Conservation (phyloP, 2,113 vertebrate genomes). For the Chascanopsetta lugubris region DNA sequence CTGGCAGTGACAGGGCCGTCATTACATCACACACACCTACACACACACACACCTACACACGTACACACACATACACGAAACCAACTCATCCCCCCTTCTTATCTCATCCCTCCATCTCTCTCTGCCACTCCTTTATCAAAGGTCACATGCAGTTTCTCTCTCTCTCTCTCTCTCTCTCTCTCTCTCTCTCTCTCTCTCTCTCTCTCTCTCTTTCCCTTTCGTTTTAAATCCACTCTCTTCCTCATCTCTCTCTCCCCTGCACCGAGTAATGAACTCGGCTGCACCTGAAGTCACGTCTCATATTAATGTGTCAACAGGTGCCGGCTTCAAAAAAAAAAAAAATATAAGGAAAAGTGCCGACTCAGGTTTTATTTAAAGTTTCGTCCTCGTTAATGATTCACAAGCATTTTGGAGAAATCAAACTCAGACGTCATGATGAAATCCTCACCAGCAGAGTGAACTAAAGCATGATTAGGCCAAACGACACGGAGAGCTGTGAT, state of each 20-base stretch:
- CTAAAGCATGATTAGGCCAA: neutral
- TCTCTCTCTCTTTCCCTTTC: conserved; percentile 41
- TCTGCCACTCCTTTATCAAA: conserved; percentile 56
- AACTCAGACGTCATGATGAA: conserved; percentile 19
- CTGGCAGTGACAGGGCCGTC: conserved; percentile 65
- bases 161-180: conserved; percentile 43
- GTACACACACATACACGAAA: conserved; percentile 32
- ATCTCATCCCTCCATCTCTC: conserved; percentile 47
- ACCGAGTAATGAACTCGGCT: conserved; percentile 28
- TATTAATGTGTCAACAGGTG: conserved; percentile 9
- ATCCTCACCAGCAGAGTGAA: neutral
- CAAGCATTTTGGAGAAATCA: neutral
- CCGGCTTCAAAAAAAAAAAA: no score
- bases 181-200: conserved; percentile 12
- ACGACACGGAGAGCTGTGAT: no score
- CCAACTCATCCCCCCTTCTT: conserved; percentile 52
- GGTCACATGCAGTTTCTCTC: conserved; percentile 58
- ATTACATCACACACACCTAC: conserved; percentile 49
- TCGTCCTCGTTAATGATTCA: conserved; percentile 17
- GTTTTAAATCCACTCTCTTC: conserved; percentile 24
- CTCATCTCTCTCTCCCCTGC: conserved; percentile 5
- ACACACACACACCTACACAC: conserved; percentile 30
- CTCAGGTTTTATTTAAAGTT: neutral
- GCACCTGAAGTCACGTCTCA: conserved; percentile 14
- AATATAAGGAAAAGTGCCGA: no score